Evolutionary conservation across 2,113 vertebrate genomes (phyloP).

Genomic region (Cyrtonyx montezumae): DNA sequence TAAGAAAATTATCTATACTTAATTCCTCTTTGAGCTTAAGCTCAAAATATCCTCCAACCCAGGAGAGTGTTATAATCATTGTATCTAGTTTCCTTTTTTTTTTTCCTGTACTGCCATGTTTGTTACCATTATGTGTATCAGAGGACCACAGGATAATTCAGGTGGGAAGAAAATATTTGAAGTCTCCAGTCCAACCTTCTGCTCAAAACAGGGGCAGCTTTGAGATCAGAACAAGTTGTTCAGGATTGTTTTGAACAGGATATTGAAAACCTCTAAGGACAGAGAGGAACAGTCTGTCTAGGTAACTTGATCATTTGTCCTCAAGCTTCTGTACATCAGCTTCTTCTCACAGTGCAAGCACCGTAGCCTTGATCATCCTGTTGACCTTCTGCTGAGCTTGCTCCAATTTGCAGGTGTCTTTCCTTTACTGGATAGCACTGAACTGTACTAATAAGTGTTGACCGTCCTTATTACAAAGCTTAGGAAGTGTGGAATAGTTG

Average conservation of each 20-base stretch:
- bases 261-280: neutral
- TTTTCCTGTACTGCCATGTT: neutral
- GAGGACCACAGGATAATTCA: neutral
- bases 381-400: neutral
- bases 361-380: neutral
- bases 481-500: too few relatives aligned
- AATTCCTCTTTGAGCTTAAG: neutral
- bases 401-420: fast-evolving
- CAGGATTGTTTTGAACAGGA: neutral
- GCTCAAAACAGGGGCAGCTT: neutral
- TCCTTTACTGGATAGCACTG: neutral
- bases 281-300: neutral
- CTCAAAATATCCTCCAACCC: neutral
- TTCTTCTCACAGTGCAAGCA: neutral
- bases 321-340: neutral
- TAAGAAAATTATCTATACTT: neutral
- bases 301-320: neutral
- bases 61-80: neutral
- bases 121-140: too few relatives aligned
- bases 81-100: neutral
- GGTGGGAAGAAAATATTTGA: neutral
- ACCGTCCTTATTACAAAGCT: too few relatives aligned
- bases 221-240: neutral
- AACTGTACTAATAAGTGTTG: neutral
- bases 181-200: neutral